Conservation (phyloP, 2,797 vertebrate species). For the Liasis olivaceus region DNA sequence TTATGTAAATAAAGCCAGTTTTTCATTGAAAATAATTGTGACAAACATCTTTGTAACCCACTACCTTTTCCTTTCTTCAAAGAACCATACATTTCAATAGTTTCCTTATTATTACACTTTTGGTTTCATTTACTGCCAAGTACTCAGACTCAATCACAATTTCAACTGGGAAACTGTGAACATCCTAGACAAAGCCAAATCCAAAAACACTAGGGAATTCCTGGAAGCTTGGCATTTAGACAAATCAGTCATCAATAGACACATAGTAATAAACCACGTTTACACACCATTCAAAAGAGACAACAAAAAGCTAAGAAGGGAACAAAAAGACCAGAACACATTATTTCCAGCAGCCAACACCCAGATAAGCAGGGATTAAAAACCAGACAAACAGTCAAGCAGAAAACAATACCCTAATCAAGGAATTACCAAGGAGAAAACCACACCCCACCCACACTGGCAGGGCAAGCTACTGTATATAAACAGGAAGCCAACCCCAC, state of each 20-base stretch:
- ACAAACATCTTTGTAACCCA: neutral
- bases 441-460: neutral
- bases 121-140: conserved; percentile 52
- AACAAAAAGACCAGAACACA: neutral
- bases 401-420: neutral
- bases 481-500: neutral
- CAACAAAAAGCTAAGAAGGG: neutral
- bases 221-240: neutral
- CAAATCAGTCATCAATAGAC: neutral
- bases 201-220: neutral
- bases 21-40: conserved; percentile 41
- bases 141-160: neutral
- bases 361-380: neutral
- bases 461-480: neutral
- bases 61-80: conserved; percentile 21
- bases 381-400: neutral
- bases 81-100: conserved; percentile 38
- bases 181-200: neutral
- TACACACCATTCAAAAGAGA: neutral
- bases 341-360: neutral
- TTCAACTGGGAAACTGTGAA: neutral
- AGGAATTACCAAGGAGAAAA: neutral
- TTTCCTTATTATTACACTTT: conserved; percentile 43
- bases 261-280: neutral
- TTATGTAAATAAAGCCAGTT: neutral